Base-by-base conservation (phyloP, 2,888 invertebrate species). In the Pandemis heparana region DNA sequence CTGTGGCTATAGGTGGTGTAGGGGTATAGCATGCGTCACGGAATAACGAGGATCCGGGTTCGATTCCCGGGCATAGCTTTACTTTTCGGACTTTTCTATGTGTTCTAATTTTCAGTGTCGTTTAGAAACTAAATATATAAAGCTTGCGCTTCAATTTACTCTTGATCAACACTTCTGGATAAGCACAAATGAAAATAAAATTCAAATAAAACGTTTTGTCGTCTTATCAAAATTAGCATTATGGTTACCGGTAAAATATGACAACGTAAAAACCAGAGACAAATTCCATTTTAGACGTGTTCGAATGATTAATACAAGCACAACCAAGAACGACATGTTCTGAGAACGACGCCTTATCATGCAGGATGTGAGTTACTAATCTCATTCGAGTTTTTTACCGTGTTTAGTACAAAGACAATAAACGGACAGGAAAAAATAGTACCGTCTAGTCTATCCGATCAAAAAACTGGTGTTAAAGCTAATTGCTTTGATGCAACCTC, bases 311-410 rank as follows among this genome's bases (percentile, higher is more conserved):
- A 64, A 70, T 70, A 53, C 63, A 72, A 43, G 67, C 12, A 9
- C 32, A 38, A 16, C 38, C 10, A 59, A 63, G 39, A 41, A 61
- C 46, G 39, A 14, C 48, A 51, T 32, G 78, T 87, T 88, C 87
- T 81, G 23, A 82, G 87, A 87, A 82, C 79, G 77, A 81, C 80
- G 78, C 79, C 84, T 86, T 86, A 77, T 86, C 85, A 81, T 75
- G 77, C 78, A 78, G 81, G 80, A 81, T 79, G 68, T 79, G 75
- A 77, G 75, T 79, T 77, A 78, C 59, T 69, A 71, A 69, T 74
- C 64, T 68, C 59, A 70, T 8, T 73, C 48, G 61, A 68, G 74
- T 62, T 69, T 72, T 71, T 70, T 70, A 60, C 60, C n/a, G 5
- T 41, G 67, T 48, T 67, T 56, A 56, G 39, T 68, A 48, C 46